Conservation (phyloP, 2,888 invertebrate genomes). For the Nomada goodeniana region DNA sequence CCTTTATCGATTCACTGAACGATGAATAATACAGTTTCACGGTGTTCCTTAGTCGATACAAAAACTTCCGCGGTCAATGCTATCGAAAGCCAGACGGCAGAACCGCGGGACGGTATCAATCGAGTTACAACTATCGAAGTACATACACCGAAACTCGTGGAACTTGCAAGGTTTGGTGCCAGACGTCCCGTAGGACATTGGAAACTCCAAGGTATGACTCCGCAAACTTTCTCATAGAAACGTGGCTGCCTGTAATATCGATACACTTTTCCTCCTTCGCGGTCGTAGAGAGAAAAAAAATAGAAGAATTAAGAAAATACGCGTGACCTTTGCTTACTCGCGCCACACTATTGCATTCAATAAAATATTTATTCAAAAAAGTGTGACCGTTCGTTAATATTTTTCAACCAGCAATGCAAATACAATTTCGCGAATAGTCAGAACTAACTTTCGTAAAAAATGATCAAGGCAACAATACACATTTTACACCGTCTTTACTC, state of each 20-base stretch:
- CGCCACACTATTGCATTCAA: too few relatives aligned
- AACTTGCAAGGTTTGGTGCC: conserved; percentile 66
- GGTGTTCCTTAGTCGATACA: conserved; percentile 6
- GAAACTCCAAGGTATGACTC: conserved; percentile 71
- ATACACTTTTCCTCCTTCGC: neutral
- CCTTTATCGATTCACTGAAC: neutral
- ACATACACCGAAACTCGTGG: conserved; percentile 57
- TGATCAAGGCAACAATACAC: too few relatives aligned
- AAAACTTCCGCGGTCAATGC: conserved; percentile 49
- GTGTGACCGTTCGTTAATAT: too few relatives aligned
- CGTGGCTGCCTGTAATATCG: conserved; percentile 51
- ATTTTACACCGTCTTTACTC: too few relatives aligned
- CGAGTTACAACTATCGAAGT: conserved; percentile 68
- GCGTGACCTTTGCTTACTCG: neutral
- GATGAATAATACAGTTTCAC: conserved; percentile 27
- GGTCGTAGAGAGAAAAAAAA: neutral
- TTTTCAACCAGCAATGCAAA: too few relatives aligned
- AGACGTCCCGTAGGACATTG: conserved; percentile 64
- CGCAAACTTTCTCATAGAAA: conserved; percentile 62
- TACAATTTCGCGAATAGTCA: too few relatives aligned
- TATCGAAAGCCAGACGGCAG: conserved; percentile 46
- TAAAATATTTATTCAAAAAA: too few relatives aligned
- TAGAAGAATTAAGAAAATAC: neutral
- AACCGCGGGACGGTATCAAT: conserved; percentile 58
- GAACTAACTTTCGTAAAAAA: too few relatives aligned